A percentile compares a stretch with the other conserved stretches of the same genome.
Conservation (phyloP, 2,888 invertebrate genomes). For the Sabatieria punctata region DNA sequence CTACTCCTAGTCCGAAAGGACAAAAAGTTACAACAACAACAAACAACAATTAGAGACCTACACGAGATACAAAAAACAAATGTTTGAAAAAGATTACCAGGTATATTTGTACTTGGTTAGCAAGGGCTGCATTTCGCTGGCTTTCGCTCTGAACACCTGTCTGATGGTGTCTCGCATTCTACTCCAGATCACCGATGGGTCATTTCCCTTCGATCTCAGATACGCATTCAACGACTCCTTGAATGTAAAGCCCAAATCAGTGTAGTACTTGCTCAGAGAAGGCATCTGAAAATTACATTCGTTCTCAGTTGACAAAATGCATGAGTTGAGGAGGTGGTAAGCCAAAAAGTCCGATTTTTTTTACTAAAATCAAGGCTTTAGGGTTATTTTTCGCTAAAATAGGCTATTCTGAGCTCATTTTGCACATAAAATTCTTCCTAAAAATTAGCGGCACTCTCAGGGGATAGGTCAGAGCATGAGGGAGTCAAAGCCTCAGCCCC, state of each 20-base stretch:
- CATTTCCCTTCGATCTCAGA: slow-evolving; percentile 41
- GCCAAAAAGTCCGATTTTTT: no score
- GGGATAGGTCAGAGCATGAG: no score
- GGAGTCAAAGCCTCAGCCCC: no score
- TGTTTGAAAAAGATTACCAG: slow-evolving; percentile 37
- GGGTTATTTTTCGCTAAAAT: no score
- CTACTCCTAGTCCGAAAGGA: no score
- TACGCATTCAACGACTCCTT: slow-evolving; percentile 65
- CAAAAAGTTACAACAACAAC: no score
- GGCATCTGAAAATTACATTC: slow-evolving; percentile 35
- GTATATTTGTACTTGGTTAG: slow-evolving; percentile 30
- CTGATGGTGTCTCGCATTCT: slow-evolving; percentile 61
- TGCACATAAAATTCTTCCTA: no score
- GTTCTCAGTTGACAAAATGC: no score
- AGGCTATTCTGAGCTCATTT: no score
- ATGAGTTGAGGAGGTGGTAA: no score
- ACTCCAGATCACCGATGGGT: slow-evolving; percentile 57
- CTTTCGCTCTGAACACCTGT: slow-evolving; percentile 28
- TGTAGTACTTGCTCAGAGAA: slow-evolving; percentile 33
- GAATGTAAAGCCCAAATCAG: slow-evolving; percentile 52
- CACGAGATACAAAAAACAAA: not conserved
- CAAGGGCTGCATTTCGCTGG: slow-evolving; percentile 17
- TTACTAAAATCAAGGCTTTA: no score
- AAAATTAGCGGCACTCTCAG: no score
- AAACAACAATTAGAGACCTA: not conserved